A percentile compares a stretch with the other conserved stretches of the same genome.
These are phyloP conservation scores for Esperia sulphurella DNA, from an alignment of 2,888 invertebrate species.

Conservation along the genomic window DNA sequence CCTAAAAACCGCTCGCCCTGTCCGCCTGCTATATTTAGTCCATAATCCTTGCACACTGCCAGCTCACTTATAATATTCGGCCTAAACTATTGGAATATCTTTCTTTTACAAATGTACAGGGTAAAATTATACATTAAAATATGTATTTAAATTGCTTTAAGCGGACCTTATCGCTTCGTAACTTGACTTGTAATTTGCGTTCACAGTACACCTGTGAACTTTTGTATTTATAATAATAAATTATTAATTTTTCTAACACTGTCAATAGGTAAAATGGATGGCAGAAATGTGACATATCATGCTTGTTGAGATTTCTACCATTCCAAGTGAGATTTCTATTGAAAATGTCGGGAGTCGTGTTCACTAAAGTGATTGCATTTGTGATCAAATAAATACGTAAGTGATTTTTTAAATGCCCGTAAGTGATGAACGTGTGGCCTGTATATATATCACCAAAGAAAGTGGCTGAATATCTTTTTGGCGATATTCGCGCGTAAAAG, in stretches of 20 bases:
- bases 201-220: background rate
- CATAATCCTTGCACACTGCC: background rate
- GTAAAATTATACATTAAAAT: slow-evolving; percentile 42
- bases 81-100: slow-evolving; percentile 19
- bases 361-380: background rate
- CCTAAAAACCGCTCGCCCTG: too few species aligned
- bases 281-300: slow-evolving; percentile 4
- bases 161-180: slow-evolving; percentile 24
- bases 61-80: slow-evolving; percentile 15
- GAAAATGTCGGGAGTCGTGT: background rate
- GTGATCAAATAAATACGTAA: background rate
- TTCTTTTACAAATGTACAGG: slow-evolving; percentile 50
- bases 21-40: too few species aligned
- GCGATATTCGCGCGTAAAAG: too few species aligned
- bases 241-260: slow-evolving; percentile 1
- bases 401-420: too few species aligned
- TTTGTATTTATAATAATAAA: background rate
- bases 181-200: background rate
- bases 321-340: background rate
- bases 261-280: slow-evolving; percentile 4
- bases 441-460: too few species aligned
- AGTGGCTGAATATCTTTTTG: too few species aligned
- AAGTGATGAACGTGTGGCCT: too few species aligned
- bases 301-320: slow-evolving; percentile 7
- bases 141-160: slow-evolving; percentile 28